Base-by-base conservation (phyloP, 2,888 invertebrate genomes). In the Punctoribates punctum region DNA sequence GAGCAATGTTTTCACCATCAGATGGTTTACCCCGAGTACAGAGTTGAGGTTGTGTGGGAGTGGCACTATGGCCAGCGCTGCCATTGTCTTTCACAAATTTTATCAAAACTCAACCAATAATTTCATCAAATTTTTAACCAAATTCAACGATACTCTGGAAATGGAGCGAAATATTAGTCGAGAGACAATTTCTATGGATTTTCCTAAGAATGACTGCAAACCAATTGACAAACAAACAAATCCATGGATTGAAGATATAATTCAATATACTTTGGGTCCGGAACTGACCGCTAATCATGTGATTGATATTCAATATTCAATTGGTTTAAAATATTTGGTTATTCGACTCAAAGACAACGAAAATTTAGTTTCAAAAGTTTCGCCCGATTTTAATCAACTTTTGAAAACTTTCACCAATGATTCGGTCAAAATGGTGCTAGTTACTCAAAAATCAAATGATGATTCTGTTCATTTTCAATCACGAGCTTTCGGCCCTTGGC, bases 41-140 rank as follows among this genome's bases (percentile, higher is more conserved):
- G 87, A 87, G 80, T 86, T 87, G 0, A 81, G 83, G 1, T 83
- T 87, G 2, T 87, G 87, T 82, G 87, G 87, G 1, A 87, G 87
- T 81, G 87, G 86, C 2, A 87, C 87, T 2, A 81, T 87, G 51
- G 87, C 87, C 1, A 83, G 87, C 0, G 83, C 87, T 9, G 84
- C 85, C 51, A 85, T 84, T 1, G 81, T 87, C 1, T 85, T 85
- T 81, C 78, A 82, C 11, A 23, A 25, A 17, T 8, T 54, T 34
- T 62, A n/a, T n/a, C 17, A 27, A 25, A 42, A 42, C 25, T 23
- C 17, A 23, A 1, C 1, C 6, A n/a, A 17, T 2, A 46, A 20
- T 54, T n/a, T 1, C 20, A n/a, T 75, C 17, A 74, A 46, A 15
- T 74, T 48, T 42, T 17, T n/a, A 15, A 62, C 48, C 34, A 62